A percentile compares a stretch with the other conserved stretches of the same genome.
These are phyloP conservation scores for Leptopilina syphax DNA, from an alignment of 2,888 invertebrate species.

Conservation along the genomic window DNA sequence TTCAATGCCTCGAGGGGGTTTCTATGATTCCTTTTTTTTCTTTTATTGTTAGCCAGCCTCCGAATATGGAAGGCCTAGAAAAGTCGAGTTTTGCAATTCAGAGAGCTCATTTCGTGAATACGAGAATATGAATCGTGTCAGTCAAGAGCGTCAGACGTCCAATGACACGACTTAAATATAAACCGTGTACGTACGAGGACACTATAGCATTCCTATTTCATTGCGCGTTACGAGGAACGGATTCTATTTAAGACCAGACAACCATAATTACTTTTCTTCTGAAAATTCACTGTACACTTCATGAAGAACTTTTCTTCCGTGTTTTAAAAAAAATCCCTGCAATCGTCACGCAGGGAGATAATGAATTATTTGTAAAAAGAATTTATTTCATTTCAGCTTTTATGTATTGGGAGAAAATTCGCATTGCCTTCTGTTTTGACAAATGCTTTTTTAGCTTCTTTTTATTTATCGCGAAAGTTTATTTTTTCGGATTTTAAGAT, in stretches of 20 bases:
- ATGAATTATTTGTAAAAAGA: background rate
- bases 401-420: background rate
- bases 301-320: conserved; percentile 38
- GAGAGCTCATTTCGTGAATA: conserved; percentile 51
- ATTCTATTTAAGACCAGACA: conserved; percentile 53
- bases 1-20: too few relatives aligned
- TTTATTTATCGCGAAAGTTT: too few relatives aligned
- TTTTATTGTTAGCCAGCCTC: background rate
- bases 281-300: conserved; percentile 34
- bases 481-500: background rate
- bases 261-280: conserved; percentile 48
- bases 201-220: conserved; percentile 51
- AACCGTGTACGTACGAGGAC: conserved; percentile 56
- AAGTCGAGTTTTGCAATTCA: conserved; percentile 28
- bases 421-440: too few relatives aligned
- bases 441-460: too few relatives aligned
- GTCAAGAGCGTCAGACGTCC: conserved; percentile 60
- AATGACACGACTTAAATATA: conserved; percentile 66
- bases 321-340: conserved; percentile 29
- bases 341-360: background rate
- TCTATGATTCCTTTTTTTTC: too few relatives aligned
- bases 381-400: background rate
- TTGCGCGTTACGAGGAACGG: conserved; percentile 46
- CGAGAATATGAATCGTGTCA: conserved; percentile 62
- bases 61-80: conserved; percentile 18